phyloP scores from a whole-genome alignment of 2,113 vertebrate genomes.

The Ammodytes dubius region DNA sequence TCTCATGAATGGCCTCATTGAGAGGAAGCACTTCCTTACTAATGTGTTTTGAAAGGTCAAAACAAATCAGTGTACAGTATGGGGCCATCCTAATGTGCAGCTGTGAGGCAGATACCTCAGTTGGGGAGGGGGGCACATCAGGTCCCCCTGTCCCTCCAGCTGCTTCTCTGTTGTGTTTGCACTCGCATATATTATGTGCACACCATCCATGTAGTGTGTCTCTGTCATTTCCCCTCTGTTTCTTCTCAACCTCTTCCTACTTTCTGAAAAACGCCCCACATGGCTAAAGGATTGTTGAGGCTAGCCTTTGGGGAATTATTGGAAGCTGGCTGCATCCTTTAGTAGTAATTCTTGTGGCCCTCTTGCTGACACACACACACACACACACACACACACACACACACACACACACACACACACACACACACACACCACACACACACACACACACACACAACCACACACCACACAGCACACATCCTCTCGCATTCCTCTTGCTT shows the following conservation, averaged over 20 bases:
- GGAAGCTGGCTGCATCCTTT: conserved; percentile 56
- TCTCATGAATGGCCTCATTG: conserved; percentile 39
- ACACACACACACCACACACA: no score
- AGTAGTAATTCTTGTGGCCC: conserved; percentile 68
- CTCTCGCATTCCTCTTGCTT: conserved; percentile 65
- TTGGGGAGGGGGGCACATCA: conserved; percentile 52
- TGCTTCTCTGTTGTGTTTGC: conserved; percentile 44
- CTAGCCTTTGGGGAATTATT: conserved; percentile 56
- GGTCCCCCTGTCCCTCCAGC: conserved; percentile 56
- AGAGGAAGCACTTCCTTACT: conserved; percentile 49
- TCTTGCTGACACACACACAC: conserved; percentile 24
- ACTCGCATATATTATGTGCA: conserved; percentile 13
- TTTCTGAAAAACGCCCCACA: conserved; percentile 32
- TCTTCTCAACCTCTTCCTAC: conserved; percentile 30
- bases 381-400: conserved; percentile 31
- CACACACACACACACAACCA: neutral
- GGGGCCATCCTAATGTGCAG: conserved; percentile 64
- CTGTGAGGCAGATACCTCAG: conserved; percentile 64
- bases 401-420: no score
- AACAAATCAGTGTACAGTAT: conserved; percentile 56
- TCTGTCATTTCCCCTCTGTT: conserved; percentile 30
- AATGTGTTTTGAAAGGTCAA: conserved; percentile 64
- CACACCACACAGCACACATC: conserved; percentile 43
- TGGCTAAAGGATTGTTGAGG: conserved; percentile 57
- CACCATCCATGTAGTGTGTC: conserved; percentile 19